Evolutionary conservation across 2,888 invertebrate species (phyloP).

Genomic region (Lacanobia oleracea): DNA sequence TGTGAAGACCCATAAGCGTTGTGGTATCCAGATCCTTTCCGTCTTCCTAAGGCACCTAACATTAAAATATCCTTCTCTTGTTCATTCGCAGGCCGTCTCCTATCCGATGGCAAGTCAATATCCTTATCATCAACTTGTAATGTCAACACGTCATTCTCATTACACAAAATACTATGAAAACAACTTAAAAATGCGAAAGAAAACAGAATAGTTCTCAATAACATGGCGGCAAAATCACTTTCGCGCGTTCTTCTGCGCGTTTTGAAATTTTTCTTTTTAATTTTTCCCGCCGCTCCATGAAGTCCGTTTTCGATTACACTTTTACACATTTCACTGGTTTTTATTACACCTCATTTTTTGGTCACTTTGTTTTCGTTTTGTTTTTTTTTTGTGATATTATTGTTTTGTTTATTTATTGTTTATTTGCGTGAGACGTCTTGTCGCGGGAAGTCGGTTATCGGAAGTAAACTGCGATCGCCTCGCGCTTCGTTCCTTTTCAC

Average conservation of each 20-base stretch:
- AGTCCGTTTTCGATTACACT: slow-evolving; percentile 72
- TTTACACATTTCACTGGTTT: slow-evolving; percentile 74
- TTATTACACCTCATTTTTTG: slow-evolving; percentile 68
- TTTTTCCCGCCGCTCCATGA: slow-evolving; percentile 77
- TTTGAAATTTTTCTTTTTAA: slow-evolving; percentile 80
- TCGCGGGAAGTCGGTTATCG: slow-evolving; percentile 81
- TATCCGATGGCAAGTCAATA: slow-evolving; percentile 80
- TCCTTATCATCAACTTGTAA: slow-evolving; percentile 84
- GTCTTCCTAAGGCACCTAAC: slow-evolving; percentile 93
- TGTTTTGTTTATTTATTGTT: slow-evolving; percentile 61
- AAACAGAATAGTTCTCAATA: slow-evolving; percentile 68
- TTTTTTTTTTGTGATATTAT: slow-evolving; percentile 55
- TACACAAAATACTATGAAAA: slow-evolving; percentile 72
- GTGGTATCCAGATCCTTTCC: slow-evolving; percentile 89
- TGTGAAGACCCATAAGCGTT: slow-evolving; percentile 82
- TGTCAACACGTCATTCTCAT: slow-evolving; percentile 86
- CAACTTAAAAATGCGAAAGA: slow-evolving; percentile 70
- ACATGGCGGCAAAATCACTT: slow-evolving; percentile 61
- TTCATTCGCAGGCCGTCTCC: slow-evolving; percentile 90
- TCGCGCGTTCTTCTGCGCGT: slow-evolving; percentile 77
- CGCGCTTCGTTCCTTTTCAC: slow-evolving; percentile 83
- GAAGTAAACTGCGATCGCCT: slow-evolving; percentile 80
- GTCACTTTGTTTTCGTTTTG: slow-evolving; percentile 53
- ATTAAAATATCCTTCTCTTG: slow-evolving; percentile 94
- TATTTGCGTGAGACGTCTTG: slow-evolving; percentile 75